Conservation (phyloP, 2,113 vertebrate genomes). For the Rhinichthys klamathensis region DNA sequence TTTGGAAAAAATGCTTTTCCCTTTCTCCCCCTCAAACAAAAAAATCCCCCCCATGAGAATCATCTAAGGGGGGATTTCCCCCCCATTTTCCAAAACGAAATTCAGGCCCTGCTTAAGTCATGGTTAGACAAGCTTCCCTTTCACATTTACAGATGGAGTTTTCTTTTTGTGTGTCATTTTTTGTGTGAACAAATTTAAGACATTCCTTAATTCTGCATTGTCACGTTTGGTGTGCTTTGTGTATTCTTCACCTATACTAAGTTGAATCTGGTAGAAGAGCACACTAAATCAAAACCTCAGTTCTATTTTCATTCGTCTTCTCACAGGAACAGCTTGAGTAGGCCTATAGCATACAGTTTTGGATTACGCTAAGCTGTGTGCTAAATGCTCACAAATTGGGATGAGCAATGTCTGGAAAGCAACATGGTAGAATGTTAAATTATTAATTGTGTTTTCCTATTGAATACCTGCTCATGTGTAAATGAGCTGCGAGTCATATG, state of each 20-base stretch:
- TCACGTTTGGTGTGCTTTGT: not conserved
- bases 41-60: no score
- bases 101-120: no score
- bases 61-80: no score
- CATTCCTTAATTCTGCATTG: not conserved
- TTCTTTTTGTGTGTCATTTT: not conserved
- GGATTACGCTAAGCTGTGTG: conserved; percentile 61
- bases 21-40: no score
- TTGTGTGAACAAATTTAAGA: not conserved
- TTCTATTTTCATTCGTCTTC: conserved; percentile 38
- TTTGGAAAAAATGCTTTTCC: no score
- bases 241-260: not conserved
- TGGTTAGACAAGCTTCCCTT: not conserved
- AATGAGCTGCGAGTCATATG: not conserved
- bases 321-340: not conserved
- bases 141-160: not conserved
- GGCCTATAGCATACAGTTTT: conserved; percentile 56
- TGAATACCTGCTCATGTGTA: conserved; percentile 57
- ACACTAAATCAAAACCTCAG: not conserved
- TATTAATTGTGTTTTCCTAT: conserved; percentile 63
- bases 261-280: not conserved
- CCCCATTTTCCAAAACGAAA: no score
- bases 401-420: conserved; percentile 61
- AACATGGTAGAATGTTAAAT: conserved; percentile 65
- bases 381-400: conserved; percentile 71